Evolutionary conservation across 2,113 vertebrate species (phyloP).

Genomic region (Oncorhynchus keta): DNA sequence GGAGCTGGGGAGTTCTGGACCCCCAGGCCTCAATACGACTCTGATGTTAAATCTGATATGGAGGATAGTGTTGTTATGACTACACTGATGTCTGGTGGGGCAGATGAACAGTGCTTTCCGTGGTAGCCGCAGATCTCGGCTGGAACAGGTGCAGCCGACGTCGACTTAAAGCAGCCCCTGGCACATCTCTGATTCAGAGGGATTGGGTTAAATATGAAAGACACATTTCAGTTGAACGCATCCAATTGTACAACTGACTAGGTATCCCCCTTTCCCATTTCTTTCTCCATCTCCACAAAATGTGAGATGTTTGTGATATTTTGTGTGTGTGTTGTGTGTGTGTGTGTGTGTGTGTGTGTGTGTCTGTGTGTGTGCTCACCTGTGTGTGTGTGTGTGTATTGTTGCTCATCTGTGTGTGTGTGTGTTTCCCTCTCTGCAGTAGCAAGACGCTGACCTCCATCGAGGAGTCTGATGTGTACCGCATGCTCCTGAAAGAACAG

Average conservation of each 20-base stretch:
- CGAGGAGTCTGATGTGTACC: slow-evolving; percentile 92
- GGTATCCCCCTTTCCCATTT: not conserved
- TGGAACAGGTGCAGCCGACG: not conserved
- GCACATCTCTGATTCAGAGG: too few relatives aligned
- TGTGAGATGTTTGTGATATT: too few relatives aligned
- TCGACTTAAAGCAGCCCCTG: not conserved
- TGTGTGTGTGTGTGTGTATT: not conserved
- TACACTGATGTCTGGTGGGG: not conserved
- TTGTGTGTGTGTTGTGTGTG: not conserved
- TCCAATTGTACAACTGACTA: too few relatives aligned
- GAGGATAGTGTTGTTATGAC: not conserved
- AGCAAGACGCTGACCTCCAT: slow-evolving; percentile 73
- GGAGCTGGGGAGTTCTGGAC: not conserved
- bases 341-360: not conserved
- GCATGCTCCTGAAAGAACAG: slow-evolving; percentile 83
- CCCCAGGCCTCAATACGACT: not conserved
- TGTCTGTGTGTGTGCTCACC: slow-evolving; percentile 4
- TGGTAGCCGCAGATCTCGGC: not conserved
- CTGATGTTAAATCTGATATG: not conserved
- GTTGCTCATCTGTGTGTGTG: not conserved
- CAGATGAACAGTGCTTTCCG: not conserved
- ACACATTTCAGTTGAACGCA: too few relatives aligned
- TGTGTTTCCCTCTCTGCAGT: slow-evolving; percentile 67
- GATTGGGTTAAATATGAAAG: too few relatives aligned
- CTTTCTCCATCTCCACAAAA: not conserved